Evolutionary conservation across 2,797 vertebrate species (phyloP), one percentile per base, ranked within the genome.

Genomic region (Caiman crocodilus): DNA sequence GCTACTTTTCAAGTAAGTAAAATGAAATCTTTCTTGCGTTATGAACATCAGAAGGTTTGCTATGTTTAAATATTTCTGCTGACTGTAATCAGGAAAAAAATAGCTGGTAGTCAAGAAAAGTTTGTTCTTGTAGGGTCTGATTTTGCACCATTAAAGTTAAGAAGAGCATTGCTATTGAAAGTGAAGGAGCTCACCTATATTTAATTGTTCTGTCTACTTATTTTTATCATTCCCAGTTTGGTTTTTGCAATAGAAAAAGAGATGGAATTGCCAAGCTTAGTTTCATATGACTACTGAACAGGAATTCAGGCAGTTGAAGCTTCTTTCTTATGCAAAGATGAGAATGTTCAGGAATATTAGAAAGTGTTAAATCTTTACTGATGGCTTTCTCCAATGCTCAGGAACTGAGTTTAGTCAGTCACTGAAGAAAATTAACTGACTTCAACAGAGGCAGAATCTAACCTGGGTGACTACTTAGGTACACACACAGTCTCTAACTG

Each of bases 1-100:
- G 99, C 25, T 99, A 99, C 96, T 99, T 99, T 97, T 97, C 98
- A 97, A 99, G 99, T 99, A 98, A 99, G 99, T 98, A 83, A 85
- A 90, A 61, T 59, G 76, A 90, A 89, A 78, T 55, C 56, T 76
- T 30, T 61, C n/a, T 7, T 84, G 69, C 21, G 6, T 77, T 76
- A 17, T 87, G n/a, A 57, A 42, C 32, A 16, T 89, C 4, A 85
- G 81, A 89, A 80, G 76, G 64, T 4, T 21, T 20, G 2, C 55
- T 12, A 15, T 80, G 76, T n/a, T 28, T 76, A 79, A 26, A 58
- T 35, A 42, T 7, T 88, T 82, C 59, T 88, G 71, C 64, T n/a
- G 14, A 55, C n/a, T 30, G 32, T 76, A 80, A 20, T 15, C 42
- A 50, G 42, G 42, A 50, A 50, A 50, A 50, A 50, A 50, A 50